Evolutionary conservation across 2,113 vertebrate genomes (phyloP).

Genomic region (Phylloscopus trochilus): DNA sequence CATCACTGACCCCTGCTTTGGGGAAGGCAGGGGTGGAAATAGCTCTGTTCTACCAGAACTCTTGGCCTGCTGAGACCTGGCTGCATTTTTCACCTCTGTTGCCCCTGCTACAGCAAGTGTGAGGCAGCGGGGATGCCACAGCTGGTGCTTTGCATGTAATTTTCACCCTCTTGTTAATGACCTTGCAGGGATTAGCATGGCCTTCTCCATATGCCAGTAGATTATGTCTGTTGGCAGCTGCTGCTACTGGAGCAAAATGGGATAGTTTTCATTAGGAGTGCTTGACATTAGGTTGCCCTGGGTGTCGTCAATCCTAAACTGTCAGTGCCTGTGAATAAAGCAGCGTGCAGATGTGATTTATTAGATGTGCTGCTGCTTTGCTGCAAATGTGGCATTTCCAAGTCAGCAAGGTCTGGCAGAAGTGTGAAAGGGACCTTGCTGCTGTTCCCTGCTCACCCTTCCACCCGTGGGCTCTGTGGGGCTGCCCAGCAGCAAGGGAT

Average conservation of each 20-base stretch:
- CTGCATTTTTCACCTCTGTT: slow-evolving; percentile 38
- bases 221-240: slow-evolving; percentile 74
- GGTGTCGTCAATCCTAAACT: slow-evolving; percentile 74
- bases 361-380: slow-evolving; percentile 37
- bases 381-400: slow-evolving; percentile 43
- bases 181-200: slow-evolving; percentile 73
- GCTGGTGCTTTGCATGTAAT: slow-evolving; percentile 70
- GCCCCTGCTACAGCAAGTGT: slow-evolving; percentile 46
- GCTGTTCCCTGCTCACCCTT: background rate
- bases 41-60: background rate
- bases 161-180: slow-evolving; percentile 72
- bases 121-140: slow-evolving; percentile 57
- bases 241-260: slow-evolving; percentile 62
- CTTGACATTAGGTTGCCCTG: slow-evolving; percentile 69
- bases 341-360: slow-evolving; percentile 66
- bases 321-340: slow-evolving; percentile 70
- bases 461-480: background rate
- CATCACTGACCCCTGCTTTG: background rate
- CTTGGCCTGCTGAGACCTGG: background rate
- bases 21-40: background rate
- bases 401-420: slow-evolving; percentile 36
- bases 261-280: slow-evolving; percentile 74
- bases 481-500: background rate
- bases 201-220: slow-evolving; percentile 74
- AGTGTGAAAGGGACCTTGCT: slow-evolving; percentile 3